Conservation (phyloP, 2,113 vertebrate genomes). For the Hypomesus transpacificus region DNA sequence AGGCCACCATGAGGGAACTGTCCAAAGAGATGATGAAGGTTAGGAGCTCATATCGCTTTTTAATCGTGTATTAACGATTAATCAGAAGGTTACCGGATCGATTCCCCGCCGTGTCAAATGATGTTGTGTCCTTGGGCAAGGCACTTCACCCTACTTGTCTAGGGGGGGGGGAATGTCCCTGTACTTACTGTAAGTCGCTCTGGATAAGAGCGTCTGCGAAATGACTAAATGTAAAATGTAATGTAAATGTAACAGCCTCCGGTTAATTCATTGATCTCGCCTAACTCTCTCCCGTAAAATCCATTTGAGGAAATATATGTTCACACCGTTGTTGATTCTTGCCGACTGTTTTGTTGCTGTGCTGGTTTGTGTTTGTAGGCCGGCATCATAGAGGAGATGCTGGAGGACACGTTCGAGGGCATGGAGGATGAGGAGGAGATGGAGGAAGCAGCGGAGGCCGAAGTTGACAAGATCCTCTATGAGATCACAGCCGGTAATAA, state of each 20-base stretch:
- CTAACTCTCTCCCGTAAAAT: too few species aligned
- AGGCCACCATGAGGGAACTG: constrained; percentile 93
- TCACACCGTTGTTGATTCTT: background rate
- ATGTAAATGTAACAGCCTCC: too few species aligned
- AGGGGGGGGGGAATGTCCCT: too few species aligned
- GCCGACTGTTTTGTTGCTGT: background rate
- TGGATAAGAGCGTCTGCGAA: too few species aligned
- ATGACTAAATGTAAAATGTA: too few species aligned
- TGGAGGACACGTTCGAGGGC: constrained; percentile 94
- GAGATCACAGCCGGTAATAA: constrained; percentile 92
- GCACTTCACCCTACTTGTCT: too few species aligned
- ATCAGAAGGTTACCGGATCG: too few species aligned
- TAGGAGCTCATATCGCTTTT: constrained; percentile 23
- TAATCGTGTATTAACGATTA: background rate
- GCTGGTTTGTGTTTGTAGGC: constrained; percentile 71
- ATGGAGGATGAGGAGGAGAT: constrained; percentile 97
- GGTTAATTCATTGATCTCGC: too few species aligned
- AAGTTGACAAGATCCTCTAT: constrained; percentile 95
- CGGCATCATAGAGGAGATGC: constrained; percentile 98
- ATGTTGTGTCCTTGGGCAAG: too few species aligned
- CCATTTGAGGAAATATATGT: too few species aligned
- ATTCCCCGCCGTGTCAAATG: too few species aligned
- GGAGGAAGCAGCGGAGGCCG: constrained; percentile 92
- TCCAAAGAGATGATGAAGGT: constrained; percentile 99
- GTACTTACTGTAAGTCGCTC: too few species aligned